These are phyloP conservation scores for Hoplostethus mediterraneus DNA, from an alignment of 2,797 vertebrate species.

Conservation along the genomic window DNA sequence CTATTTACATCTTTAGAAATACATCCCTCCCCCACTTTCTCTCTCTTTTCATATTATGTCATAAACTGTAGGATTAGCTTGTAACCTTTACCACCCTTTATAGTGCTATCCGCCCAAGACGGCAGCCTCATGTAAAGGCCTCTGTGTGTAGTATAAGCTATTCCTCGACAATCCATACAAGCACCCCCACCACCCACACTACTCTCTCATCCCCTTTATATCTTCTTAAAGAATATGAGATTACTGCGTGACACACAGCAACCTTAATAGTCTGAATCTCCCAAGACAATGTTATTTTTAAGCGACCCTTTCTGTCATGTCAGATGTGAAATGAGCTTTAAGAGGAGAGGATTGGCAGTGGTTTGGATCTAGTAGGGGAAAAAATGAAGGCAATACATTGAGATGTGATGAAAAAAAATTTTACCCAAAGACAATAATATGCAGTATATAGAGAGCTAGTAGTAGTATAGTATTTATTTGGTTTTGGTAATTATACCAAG, in stretches of 20 bases:
- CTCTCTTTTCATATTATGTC: not conserved
- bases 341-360: constrained; percentile 12
- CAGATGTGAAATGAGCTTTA: constrained; percentile 38
- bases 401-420: not conserved
- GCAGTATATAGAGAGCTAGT: no score
- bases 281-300: constrained; percentile 46
- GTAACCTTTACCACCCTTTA: constrained; percentile 7
- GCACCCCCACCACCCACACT: constrained; percentile 29
- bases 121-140: constrained; percentile 20
- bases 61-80: constrained; percentile 5
- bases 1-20: not conserved
- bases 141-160: constrained; percentile 7
- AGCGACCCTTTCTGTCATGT: constrained; percentile 27
- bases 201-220: constrained; percentile 18
- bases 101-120: not conserved
- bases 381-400: not conserved
- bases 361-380: not conserved
- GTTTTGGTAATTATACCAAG: no score
- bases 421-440: no score
- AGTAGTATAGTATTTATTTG: no score
- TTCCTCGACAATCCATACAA: constrained; percentile 25
- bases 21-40: not conserved
- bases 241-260: constrained; percentile 33
- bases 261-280: constrained; percentile 24
- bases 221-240: constrained; percentile 44